Evolutionary conservation across 1,140 invertebrate species (phyloP).

Genomic region (Pseudoatta argentina): DNA sequence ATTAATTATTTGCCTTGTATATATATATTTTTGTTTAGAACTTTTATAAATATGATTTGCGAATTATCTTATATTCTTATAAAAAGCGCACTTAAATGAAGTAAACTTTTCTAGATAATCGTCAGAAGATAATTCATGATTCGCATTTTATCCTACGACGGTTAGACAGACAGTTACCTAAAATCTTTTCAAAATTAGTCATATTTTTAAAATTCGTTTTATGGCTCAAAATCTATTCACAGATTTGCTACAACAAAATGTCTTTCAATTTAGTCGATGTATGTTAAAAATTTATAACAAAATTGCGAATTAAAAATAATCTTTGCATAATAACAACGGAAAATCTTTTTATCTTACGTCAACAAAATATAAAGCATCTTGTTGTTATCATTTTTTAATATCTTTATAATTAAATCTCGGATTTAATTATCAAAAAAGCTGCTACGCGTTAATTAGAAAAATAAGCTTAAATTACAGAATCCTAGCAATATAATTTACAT

Average conservation of each 20-base stretch:
- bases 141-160: neutral
- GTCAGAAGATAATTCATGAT: constrained; percentile 18
- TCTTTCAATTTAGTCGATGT: neutral
- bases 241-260: neutral
- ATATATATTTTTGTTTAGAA: neutral
- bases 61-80: neutral
- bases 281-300: neutral
- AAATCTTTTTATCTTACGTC: constrained; percentile 42
- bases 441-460: neutral
- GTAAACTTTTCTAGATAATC: constrained; percentile 14
- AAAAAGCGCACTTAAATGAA: neutral
- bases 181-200: neutral
- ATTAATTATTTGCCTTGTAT: neutral
- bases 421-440: neutral
- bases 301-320: constrained; percentile 4
- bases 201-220: neutral
- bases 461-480: neutral
- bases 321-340: neutral
- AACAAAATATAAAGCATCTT: neutral
- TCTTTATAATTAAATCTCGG: neutral
- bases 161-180: neutral
- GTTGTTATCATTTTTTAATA: neutral
- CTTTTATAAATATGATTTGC: neutral
- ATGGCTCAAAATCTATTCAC: neutral
- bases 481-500: neutral